Conservation (phyloP, 2,113 vertebrate species). For the Hymenochirus boettgeri region DNA sequence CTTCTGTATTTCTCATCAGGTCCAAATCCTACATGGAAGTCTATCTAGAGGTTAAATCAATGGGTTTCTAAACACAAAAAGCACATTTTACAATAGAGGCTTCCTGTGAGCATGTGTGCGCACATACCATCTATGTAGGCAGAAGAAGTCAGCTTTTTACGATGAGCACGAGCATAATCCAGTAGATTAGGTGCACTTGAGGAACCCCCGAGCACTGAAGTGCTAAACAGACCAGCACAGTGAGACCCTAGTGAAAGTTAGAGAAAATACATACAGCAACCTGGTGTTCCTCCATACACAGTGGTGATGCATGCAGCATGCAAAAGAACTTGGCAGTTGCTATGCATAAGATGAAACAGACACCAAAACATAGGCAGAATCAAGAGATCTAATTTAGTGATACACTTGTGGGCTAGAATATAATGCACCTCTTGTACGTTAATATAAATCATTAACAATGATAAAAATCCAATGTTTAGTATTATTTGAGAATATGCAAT, state of each 20-base stretch:
- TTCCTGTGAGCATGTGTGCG: conserved; percentile 68
- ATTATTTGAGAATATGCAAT: no score
- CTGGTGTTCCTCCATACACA: conserved; percentile 76
- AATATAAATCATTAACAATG: no score
- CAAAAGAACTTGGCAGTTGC: conserved; percentile 72
- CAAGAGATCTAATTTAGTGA: no score
- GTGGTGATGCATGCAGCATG: conserved; percentile 84
- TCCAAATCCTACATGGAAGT: no score
- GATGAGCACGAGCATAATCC: conserved; percentile 90
- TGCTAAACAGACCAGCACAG: conserved; percentile 90
- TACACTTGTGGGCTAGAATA: not conserved
- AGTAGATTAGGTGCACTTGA: conserved; percentile 94
- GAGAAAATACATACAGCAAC: conserved; percentile 89
- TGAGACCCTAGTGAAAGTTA: conserved; percentile 92
- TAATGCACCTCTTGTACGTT: not conserved
- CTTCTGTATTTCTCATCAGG: no score
- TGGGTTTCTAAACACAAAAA: not conserved
- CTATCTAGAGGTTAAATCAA: no score
- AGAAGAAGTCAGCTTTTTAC: conserved; percentile 93
- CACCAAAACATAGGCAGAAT: no score
- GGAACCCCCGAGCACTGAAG: conserved; percentile 88
- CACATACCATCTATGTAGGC: conserved; percentile 94
- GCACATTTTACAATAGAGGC: not conserved
- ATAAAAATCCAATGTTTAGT: no score
- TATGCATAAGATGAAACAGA: conserved; percentile 63